Percentiles rank a stretch among this genome's conserved stretches.
Evolutionary conservation across 2,888 invertebrate genomes (phyloP).

Genomic region (Hemicrepidius hirtus): DNA sequence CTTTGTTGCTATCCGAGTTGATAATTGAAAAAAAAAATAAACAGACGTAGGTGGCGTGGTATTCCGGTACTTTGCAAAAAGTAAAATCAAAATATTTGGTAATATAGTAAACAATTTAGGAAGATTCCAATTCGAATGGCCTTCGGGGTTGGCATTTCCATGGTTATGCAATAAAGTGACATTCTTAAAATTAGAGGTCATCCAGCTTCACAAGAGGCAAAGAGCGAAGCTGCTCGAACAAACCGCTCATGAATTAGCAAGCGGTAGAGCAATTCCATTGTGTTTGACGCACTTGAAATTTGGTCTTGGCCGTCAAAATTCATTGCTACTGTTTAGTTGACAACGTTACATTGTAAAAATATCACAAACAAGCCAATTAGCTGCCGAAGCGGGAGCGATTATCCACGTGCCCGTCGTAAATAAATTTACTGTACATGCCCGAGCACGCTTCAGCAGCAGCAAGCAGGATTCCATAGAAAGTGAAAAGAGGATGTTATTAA

Average conservation of each 20-base stretch:
- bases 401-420: constrained; percentile 44
- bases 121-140: constrained; percentile 51
- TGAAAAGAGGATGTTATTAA: constrained; percentile 55
- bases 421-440: constrained; percentile 25
- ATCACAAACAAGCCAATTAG: constrained; percentile 48
- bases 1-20: too few species aligned
- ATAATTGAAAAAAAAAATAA: too few species aligned
- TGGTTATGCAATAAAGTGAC: constrained; percentile 65
- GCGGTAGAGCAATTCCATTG: constrained; percentile 40
- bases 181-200: constrained; percentile 66
- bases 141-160: constrained; percentile 65
- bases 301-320: constrained; percentile 38
- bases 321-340: constrained; percentile 32
- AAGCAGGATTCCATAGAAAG: constrained; percentile 64
- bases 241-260: constrained; percentile 21
- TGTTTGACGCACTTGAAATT: constrained; percentile 32
- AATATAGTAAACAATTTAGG: too few species aligned
- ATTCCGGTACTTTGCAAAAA: too few species aligned
- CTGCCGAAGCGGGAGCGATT: constrained; percentile 23
- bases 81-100: too few species aligned
- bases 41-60: too few species aligned
- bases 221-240: constrained; percentile 44
- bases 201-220: constrained; percentile 47
- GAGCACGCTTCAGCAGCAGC: constrained; percentile 39
- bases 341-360: constrained; percentile 17